Evolutionary conservation across 2,797 vertebrate genomes (phyloP).

Genomic region (Alcedo atthis): DNA sequence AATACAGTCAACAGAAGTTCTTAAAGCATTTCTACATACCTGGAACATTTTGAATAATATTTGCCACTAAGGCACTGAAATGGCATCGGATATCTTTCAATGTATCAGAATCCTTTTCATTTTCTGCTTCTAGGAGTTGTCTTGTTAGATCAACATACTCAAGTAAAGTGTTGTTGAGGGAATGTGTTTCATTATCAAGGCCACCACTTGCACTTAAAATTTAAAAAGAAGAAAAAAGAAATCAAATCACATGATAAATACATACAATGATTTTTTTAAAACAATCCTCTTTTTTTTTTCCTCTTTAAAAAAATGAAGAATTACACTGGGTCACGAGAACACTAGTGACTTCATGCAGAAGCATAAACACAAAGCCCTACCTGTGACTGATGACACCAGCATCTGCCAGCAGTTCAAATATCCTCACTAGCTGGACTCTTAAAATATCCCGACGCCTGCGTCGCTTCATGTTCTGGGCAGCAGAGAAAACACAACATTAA

Average conservation of each 20-base stretch:
- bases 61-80: constrained; percentile 99
- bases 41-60: constrained; percentile 98
- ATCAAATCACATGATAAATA: background rate
- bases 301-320: background rate
- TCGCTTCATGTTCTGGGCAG: constrained; percentile 94
- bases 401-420: constrained; percentile 98
- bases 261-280: background rate
- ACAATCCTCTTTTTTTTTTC: background rate
- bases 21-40: constrained; percentile 78
- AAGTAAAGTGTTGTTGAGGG: constrained; percentile 93
- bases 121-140: constrained; percentile 96
- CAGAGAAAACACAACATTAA: constrained; percentile 28
- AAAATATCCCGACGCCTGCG: constrained; percentile 98
- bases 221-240: background rate
- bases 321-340: background rate
- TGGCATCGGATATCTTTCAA: constrained; percentile 97
- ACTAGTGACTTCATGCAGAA: background rate
- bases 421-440: constrained; percentile 97
- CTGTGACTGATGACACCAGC: constrained; percentile 97
- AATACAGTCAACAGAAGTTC: background rate
- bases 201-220: constrained; percentile 91
- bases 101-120: constrained; percentile 98
- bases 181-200: constrained; percentile 95
- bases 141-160: constrained; percentile 98
- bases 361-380: constrained; percentile 69